Evolutionary conservation across 2,888 invertebrate genomes (phyloP).

Genomic region (Lasioglossum villosulum): DNA sequence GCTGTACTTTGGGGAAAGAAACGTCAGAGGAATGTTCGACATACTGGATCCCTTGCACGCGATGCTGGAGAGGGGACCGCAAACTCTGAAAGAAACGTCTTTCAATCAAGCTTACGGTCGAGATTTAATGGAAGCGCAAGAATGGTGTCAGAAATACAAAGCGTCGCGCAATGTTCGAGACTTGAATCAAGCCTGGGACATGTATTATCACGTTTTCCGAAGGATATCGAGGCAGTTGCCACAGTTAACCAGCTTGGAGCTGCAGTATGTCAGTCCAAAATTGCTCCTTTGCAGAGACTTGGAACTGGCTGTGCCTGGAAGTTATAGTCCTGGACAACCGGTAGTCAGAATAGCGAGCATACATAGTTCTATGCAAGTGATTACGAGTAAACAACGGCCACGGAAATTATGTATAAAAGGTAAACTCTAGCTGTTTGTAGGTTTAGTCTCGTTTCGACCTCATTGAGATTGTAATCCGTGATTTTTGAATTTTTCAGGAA

Average conservation of each 20-base stretch:
- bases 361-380: conserved; percentile 96
- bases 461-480: not conserved
- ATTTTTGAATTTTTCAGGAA: conserved; percentile 86
- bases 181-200: conserved; percentile 99
- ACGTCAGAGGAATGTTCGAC: conserved; percentile 98
- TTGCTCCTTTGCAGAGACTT: conserved; percentile 95
- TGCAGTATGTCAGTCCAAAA: conserved; percentile 98
- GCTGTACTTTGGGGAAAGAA: conserved; percentile 97
- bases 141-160: conserved; percentile 97
- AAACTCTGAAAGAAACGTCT: conserved; percentile 98
- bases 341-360: conserved; percentile 95
- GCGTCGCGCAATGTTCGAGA: conserved; percentile 94
- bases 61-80: conserved; percentile 97
- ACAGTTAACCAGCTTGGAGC: conserved; percentile 94
- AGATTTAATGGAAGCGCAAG: conserved; percentile 96
- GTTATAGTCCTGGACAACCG: conserved; percentile 96
- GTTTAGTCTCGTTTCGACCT: not conserved
- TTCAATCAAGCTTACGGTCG: conserved; percentile 98
- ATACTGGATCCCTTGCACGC: conserved; percentile 97
- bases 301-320: conserved; percentile 98
- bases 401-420: conserved; percentile 95
- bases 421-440: conserved; percentile 61
- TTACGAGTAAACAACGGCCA: conserved; percentile 99
- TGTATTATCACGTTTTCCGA: conserved; percentile 99
- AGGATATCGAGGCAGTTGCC: conserved; percentile 98